phyloP scores from a whole-genome alignment of 2,113 vertebrate genomes.

The Nothoprocta pentlandii region DNA sequence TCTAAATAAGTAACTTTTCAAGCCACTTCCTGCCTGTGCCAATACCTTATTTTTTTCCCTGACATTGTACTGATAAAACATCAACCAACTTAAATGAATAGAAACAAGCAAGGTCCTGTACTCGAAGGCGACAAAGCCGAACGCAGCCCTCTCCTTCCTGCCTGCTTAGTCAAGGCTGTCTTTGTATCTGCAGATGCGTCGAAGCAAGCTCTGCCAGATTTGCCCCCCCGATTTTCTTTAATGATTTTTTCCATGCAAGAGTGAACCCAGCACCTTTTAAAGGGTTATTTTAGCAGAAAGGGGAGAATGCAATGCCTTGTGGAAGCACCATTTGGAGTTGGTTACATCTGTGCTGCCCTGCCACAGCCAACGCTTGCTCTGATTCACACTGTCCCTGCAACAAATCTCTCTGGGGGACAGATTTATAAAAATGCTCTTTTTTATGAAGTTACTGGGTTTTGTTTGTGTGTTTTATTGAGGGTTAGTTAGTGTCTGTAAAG shows the following conservation, averaged over 20 bases:
- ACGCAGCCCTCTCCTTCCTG: not conserved
- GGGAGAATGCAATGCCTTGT: not conserved
- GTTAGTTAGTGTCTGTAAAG: not conserved
- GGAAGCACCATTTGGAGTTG: not conserved
- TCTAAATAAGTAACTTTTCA: not conserved
- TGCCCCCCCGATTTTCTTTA: not conserved
- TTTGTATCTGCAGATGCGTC: not conserved
- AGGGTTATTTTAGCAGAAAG: not conserved
- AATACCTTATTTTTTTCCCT: not conserved
- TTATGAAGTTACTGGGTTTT: not conserved
- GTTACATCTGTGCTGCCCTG: not conserved
- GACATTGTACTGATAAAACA: not conserved
- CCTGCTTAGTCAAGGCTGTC: not conserved
- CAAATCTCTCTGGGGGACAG: accelerated
- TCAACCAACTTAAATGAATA: not conserved
- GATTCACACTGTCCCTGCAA: not conserved
- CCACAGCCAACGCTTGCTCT: not conserved
- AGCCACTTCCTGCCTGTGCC: not conserved
- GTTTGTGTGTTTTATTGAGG: not conserved
- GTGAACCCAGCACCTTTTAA: not conserved
- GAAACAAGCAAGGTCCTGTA: not conserved
- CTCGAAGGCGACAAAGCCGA: not conserved
- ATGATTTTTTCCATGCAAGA: not conserved
- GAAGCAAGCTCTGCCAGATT: not conserved
- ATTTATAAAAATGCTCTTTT: not conserved